These are phyloP conservation scores for Hydroisotoma schaefferi DNA, from an alignment of 2,888 invertebrate species.

Conservation along the genomic window DNA sequence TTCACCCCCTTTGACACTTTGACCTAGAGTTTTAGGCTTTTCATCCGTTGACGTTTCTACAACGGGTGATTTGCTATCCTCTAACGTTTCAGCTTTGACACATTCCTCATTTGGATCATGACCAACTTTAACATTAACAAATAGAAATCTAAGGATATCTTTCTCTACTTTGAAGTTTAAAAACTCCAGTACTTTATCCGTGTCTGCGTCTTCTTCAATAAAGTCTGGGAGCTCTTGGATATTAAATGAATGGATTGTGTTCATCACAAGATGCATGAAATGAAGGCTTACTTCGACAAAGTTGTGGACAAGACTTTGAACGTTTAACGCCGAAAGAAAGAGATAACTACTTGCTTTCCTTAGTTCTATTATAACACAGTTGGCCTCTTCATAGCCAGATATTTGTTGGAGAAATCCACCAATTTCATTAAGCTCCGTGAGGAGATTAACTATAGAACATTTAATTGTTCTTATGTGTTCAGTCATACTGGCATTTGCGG, in stretches of 20 bases:
- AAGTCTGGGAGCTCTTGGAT: conserved; percentile 43
- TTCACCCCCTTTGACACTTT: neutral
- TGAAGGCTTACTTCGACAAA: conserved; percentile 37
- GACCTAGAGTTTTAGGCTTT: neutral
- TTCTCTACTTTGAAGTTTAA: conserved; percentile 35
- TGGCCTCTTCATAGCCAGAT: conserved; percentile 30
- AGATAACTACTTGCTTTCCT: conserved; percentile 39
- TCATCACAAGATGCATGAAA: conserved; percentile 45
- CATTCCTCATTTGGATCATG: neutral
- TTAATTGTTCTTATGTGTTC: conserved; percentile 42
- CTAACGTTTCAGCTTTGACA: neutral
- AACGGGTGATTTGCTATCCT: no score
- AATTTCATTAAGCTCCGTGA: conserved; percentile 44
- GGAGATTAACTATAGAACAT: conserved; percentile 38
- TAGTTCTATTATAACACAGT: conserved; percentile 25
- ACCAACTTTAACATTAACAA: conserved; percentile 32
- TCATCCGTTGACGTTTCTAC: neutral
- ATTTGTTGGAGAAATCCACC: conserved; percentile 38
- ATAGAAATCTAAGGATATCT: conserved; percentile 40
- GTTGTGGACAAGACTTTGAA: conserved; percentile 39
- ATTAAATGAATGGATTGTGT: conserved; percentile 43
- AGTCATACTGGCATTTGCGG: conserved; percentile 33
- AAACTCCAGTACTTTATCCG: conserved; percentile 42
- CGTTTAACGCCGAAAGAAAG: conserved; percentile 37
- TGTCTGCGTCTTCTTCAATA: conserved; percentile 43